A percentile compares a stretch with the other conserved stretches of the same genome.
These are phyloP conservation scores for Dolichoris vasculosae DNA, from an alignment of 1,140 invertebrate species.

Conservation along the genomic window DNA sequence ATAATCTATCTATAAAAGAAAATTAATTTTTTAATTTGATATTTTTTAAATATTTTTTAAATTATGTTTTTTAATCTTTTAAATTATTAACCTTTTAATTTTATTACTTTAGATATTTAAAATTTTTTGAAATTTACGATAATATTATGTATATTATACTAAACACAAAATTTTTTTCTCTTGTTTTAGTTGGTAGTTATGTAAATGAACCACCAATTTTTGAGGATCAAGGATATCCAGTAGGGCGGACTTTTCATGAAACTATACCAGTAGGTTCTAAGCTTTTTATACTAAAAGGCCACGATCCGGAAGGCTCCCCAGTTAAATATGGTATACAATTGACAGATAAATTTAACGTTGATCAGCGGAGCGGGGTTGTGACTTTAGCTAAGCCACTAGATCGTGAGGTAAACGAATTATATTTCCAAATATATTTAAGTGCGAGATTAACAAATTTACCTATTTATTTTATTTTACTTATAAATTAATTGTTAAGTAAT, in stretches of 20 bases:
- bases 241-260: slow-evolving; percentile 81
- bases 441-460: no score
- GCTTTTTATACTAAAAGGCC: slow-evolving; percentile 85
- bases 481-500: no score
- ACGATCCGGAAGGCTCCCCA: slow-evolving; percentile 84
- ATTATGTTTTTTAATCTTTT: no score
- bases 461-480: not conserved
- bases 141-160: no score
- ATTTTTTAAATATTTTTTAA: no score
- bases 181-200: slow-evolving; percentile 68
- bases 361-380: slow-evolving; percentile 85
- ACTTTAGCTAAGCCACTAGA: slow-evolving; percentile 86
- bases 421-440: no score
- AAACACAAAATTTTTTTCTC: not conserved
- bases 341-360: slow-evolving; percentile 86
- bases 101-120: no score
- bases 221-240: slow-evolving; percentile 66
- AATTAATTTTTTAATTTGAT: no score
- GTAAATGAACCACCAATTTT: slow-evolving; percentile 73
- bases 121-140: no score
- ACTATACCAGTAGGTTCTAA: slow-evolving; percentile 84
- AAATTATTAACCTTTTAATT: no score
- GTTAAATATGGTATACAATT: slow-evolving; percentile 85
- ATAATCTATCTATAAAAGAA: no score
- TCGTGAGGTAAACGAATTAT: slow-evolving; percentile 80